These are phyloP conservation scores for Coelogynopora nodosa DNA, from an alignment of 2,888 invertebrate species.

Conservation along the genomic window DNA sequence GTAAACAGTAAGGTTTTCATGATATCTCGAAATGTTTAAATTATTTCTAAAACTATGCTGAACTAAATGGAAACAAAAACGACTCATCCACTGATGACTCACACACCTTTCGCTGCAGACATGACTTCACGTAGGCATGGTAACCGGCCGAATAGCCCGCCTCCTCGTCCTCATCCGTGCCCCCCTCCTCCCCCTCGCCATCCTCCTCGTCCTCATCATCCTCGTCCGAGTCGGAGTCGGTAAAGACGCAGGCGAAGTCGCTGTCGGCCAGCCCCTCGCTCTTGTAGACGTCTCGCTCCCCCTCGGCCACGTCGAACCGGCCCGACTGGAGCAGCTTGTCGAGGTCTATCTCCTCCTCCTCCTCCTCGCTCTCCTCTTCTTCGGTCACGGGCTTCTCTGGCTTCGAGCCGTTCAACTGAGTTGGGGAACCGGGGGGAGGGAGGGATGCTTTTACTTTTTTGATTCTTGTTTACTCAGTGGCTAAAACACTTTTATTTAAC, in stretches of 20 bases:
- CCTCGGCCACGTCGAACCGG: neutral
- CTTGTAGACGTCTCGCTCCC: neutral
- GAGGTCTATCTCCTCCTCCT: neutral
- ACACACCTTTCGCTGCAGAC: slow-evolving; percentile 22
- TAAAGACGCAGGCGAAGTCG: neutral
- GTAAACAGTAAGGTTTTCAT: no score
- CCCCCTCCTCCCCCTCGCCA: neutral
- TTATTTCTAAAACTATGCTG: no score
- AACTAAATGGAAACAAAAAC: no score
- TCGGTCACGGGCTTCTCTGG: neutral
- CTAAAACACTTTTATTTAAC: no score
- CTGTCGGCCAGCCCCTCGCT: neutral
- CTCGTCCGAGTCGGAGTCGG: neutral
- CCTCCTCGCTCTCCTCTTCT: neutral
- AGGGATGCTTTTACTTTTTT: no score
- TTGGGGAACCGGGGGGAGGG: no score
- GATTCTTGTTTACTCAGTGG: no score
- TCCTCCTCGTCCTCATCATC: neutral
- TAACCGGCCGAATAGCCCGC: slow-evolving; percentile 23
- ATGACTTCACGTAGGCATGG: neutral
- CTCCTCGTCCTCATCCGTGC: neutral
- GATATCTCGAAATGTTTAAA: no score
- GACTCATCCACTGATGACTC: neutral
- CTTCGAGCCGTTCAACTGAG: no score
- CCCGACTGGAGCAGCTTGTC: neutral